Evolutionary conservation across 2,113 vertebrate species (phyloP).

Genomic region (Neogobius melanostomus): DNA sequence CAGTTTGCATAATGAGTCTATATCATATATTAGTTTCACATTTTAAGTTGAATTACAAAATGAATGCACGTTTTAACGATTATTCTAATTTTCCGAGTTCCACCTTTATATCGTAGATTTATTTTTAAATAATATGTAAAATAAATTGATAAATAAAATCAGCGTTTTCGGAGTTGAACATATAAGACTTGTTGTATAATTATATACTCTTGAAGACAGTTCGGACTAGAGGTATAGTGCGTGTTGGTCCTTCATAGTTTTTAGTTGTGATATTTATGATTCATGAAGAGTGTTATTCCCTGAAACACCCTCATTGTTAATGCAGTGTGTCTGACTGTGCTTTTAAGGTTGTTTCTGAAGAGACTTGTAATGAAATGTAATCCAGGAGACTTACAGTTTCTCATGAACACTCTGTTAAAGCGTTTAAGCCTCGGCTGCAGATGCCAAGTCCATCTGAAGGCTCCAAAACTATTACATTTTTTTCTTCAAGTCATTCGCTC

Average conservation of each 20-base stretch:
- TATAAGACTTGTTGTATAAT: too few relatives aligned
- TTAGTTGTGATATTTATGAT: background rate
- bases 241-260: background rate
- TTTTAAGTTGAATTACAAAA: too few relatives aligned
- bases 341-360: constrained; percentile 11
- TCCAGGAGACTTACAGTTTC: constrained; percentile 13
- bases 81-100: too few relatives aligned
- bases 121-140: too few relatives aligned
- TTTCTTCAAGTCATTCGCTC: constrained; percentile 29
- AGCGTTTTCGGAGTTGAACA: too few relatives aligned
- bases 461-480: constrained; percentile 27
- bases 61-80: too few relatives aligned
- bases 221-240: background rate
- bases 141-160: too few relatives aligned
- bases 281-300: background rate
- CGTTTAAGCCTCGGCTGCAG: constrained; percentile 34
- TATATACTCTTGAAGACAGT: too few relatives aligned
- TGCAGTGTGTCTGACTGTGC: background rate
- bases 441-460: constrained; percentile 31
- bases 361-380: constrained; percentile 22
- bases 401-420: constrained; percentile 50
- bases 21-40: too few relatives aligned
- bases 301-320: background rate
- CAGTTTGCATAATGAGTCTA: too few relatives aligned
- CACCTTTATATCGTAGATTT: too few relatives aligned